Evolutionary conservation across 2,888 invertebrate genomes (phyloP).

Genomic region (Sarcophaga carnaria): DNA sequence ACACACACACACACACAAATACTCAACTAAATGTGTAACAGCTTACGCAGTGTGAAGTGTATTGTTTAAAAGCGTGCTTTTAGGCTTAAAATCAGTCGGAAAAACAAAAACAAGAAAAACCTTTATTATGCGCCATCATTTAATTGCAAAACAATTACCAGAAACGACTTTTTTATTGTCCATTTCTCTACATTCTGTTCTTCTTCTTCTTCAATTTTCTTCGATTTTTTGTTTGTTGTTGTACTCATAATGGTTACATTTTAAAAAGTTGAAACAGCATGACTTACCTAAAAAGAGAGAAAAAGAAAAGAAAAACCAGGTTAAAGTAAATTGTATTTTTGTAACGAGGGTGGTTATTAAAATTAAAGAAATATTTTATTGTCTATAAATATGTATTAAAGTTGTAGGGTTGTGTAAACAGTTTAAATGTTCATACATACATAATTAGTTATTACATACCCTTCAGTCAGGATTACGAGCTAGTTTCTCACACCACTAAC

Average conservation of each 20-base stretch:
- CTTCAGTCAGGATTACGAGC: no score
- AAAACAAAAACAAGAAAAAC: neutral
- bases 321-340: neutral
- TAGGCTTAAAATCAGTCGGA: constrained; percentile 50
- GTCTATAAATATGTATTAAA: no score
- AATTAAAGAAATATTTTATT: no score
- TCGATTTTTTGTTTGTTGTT: neutral
- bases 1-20: neutral
- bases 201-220: neutral
- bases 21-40: neutral
- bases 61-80: constrained; percentile 50
- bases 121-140: constrained; percentile 39
- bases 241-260: neutral
- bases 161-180: constrained; percentile 52
- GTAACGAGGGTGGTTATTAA: no score
- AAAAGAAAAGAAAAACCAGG: neutral
- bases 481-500: no score
- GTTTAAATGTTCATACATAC: no score
- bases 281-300: constrained; percentile 63
- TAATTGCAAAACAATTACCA: constrained; percentile 66
- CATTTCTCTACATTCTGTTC: constrained; percentile 13
- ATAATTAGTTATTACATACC: no score
- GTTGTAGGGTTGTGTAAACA: no score
- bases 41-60: neutral
- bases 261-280: no score